These are phyloP conservation scores for Buceros bicornis DNA, from an alignment of 2,797 vertebrate genomes.

Conservation along the genomic window DNA sequence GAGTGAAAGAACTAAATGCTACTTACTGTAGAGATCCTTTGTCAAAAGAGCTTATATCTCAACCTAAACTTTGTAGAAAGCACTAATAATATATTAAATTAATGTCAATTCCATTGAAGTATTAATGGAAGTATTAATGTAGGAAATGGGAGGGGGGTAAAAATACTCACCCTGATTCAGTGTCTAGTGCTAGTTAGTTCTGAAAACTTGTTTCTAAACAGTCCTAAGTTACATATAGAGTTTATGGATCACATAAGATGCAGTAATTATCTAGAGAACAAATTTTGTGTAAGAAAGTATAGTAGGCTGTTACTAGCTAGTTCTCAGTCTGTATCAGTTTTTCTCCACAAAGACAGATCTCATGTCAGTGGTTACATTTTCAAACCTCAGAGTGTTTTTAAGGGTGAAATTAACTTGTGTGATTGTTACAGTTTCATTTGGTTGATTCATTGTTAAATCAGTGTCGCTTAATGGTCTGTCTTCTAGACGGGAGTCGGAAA, in stretches of 20 bases:
- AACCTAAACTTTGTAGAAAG: neutral
- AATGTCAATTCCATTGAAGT: neutral
- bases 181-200: neutral
- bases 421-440: neutral
- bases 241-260: neutral
- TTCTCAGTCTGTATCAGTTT: neutral
- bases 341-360: neutral
- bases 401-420: neutral
- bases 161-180: neutral
- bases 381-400: neutral
- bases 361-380: neutral
- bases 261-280: neutral
- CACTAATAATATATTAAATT: neutral
- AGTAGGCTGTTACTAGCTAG: neutral
- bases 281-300: neutral
- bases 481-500: slow-evolving; percentile 92
- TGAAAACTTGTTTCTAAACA: neutral
- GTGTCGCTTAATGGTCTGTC: slow-evolving; percentile 30
- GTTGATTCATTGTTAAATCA: slow-evolving; percentile 24
- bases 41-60: neutral
- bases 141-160: neutral
- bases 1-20: neutral
- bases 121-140: neutral
- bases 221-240: neutral
- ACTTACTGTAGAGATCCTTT: neutral